These are phyloP conservation scores for Enoplosus armatus DNA, from an alignment of 2,797 vertebrate species.

Conservation along the genomic window DNA sequence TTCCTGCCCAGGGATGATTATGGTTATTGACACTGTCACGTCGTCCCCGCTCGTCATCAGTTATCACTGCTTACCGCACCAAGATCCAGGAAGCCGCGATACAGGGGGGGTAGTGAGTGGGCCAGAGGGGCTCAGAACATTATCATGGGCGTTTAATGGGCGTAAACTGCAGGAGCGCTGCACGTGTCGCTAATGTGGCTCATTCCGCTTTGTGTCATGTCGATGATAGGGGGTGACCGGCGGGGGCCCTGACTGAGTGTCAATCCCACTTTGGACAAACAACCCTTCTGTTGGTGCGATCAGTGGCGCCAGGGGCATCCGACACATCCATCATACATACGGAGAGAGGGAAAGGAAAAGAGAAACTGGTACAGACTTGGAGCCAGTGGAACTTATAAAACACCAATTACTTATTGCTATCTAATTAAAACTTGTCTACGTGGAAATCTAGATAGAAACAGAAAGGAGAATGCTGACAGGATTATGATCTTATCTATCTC, in stretches of 20 bases:
- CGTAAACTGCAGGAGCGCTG: slow-evolving; percentile 65
- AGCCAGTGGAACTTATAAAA: slow-evolving; percentile 46
- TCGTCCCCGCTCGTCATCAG: slow-evolving; percentile 81
- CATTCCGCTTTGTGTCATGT: slow-evolving; percentile 91
- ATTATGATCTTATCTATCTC: slow-evolving; percentile 36
- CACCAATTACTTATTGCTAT: slow-evolving; percentile 40
- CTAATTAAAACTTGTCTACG: slow-evolving; percentile 51
- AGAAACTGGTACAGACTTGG: background rate
- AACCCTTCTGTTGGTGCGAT: slow-evolving; percentile 64
- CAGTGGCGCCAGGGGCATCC: slow-evolving; percentile 36
- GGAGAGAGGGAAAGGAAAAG: background rate
- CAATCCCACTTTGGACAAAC: slow-evolving; percentile 90
- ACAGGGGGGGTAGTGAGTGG: background rate
- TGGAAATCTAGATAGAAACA: slow-evolving; percentile 47
- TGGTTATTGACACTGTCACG: slow-evolving; percentile 92
- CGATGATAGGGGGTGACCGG: slow-evolving; percentile 79
- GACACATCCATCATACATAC: slow-evolving; percentile 52
- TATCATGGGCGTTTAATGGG: slow-evolving; percentile 76
- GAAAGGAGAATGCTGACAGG: slow-evolving; percentile 46
- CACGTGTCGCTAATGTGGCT: slow-evolving; percentile 83
- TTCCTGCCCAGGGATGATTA: slow-evolving; percentile 87
- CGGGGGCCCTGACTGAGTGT: slow-evolving; percentile 81
- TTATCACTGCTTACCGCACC: slow-evolving; percentile 87
- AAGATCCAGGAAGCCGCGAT: slow-evolving; percentile 47
- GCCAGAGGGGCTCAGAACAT: slow-evolving; percentile 49